These are phyloP conservation scores for Myanophis thanlyinensis DNA, from an alignment of 2,113 vertebrate genomes.

Conservation along the genomic window DNA sequence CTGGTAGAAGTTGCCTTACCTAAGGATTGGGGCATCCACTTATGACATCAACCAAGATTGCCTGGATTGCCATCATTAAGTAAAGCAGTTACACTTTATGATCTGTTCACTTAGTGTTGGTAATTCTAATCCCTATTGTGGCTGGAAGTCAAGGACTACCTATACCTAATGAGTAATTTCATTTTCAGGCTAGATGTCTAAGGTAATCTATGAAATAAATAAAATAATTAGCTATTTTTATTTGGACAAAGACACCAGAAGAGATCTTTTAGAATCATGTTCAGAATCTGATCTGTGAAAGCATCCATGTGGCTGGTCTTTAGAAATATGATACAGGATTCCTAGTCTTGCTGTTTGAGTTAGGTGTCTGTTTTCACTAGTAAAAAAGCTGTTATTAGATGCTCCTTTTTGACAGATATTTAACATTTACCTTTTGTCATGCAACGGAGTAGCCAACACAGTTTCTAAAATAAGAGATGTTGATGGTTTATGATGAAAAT, in stretches of 20 bases:
- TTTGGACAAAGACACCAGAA: not conserved
- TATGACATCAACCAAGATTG: too few relatives aligned
- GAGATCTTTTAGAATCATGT: not conserved
- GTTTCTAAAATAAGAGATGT: not conserved
- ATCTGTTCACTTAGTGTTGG: too few relatives aligned
- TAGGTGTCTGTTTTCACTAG: not conserved
- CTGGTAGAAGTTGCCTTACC: too few relatives aligned
- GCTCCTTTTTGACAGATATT: not conserved
- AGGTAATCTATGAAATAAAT: not conserved
- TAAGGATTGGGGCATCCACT: too few relatives aligned
- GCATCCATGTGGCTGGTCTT: not conserved
- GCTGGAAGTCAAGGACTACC: too few relatives aligned
- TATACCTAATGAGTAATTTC: too few relatives aligned
- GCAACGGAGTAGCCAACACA: not conserved
- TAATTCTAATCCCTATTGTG: too few relatives aligned
- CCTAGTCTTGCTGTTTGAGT: not conserved
- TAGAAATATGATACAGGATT: not conserved
- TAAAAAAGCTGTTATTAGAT: not conserved
- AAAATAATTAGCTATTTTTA: not conserved
- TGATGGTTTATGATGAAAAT: not conserved
- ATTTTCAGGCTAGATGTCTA: not conserved
- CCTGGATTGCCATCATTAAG: too few relatives aligned
- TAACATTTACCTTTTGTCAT: not conserved
- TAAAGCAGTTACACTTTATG: too few relatives aligned
- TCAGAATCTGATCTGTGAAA: not conserved